These are phyloP conservation scores for Helleia helle DNA, from an alignment of 2,888 invertebrate genomes.

Conservation along the genomic window DNA sequence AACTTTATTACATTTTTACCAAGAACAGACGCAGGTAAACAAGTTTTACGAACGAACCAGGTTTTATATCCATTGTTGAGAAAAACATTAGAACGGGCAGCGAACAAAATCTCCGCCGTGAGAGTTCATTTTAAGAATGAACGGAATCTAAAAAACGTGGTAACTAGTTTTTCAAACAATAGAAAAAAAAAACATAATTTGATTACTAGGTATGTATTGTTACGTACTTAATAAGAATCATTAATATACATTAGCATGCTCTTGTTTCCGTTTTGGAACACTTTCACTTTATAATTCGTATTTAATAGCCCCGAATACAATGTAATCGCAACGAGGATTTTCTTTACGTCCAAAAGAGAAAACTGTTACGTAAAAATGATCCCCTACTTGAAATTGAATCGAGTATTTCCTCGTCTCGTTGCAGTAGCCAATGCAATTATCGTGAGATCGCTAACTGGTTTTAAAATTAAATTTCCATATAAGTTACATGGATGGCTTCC, in stretches of 20 bases:
- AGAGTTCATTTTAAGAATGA: no score
- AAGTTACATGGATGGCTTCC: constrained; percentile 26
- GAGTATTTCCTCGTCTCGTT: constrained; percentile 20
- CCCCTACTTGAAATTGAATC: constrained; percentile 1
- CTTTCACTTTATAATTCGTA: background rate
- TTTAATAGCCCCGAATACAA: background rate
- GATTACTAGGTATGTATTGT: no score
- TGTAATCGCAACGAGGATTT: background rate
- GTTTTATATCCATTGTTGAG: no score
- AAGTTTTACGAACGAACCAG: no score
- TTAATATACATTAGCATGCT: constrained; percentile 5
- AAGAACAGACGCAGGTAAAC: no score
- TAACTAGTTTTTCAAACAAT: no score
- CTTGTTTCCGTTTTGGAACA: background rate
- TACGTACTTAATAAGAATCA: background rate
- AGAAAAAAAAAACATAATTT: no score
- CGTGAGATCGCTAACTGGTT: constrained; percentile 11
- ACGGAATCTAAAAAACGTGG: no score
- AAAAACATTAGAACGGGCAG: no score
- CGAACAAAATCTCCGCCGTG: no score
- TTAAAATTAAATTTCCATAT: constrained; percentile 20
- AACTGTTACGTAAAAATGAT: constrained; percentile 4
- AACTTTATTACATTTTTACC: no score
- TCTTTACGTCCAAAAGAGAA: background rate
- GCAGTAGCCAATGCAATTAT: constrained; percentile 7